These are phyloP conservation scores for Pachliopta kotzebuea DNA, from an alignment of 2,888 invertebrate species.

Conservation along the genomic window DNA sequence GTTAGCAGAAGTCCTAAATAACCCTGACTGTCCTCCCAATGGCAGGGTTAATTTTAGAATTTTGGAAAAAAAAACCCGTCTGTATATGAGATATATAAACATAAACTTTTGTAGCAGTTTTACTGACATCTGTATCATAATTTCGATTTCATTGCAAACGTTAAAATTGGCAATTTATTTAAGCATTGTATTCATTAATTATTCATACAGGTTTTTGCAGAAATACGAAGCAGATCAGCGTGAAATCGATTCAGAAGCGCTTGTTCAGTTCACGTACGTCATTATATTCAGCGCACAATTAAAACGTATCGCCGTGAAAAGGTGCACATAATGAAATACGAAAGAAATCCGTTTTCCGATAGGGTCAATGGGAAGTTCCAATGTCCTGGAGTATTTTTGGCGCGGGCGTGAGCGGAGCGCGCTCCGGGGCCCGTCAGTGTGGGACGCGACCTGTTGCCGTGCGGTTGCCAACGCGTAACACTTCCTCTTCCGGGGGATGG, in stretches of 20 bases:
- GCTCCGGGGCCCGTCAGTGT: constrained; percentile 60
- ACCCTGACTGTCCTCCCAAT: no score
- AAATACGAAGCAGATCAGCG: not conserved
- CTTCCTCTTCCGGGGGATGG: constrained; percentile 38
- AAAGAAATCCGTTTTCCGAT: constrained; percentile 70
- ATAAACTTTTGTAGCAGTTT: no score
- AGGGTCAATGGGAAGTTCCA: constrained; percentile 64
- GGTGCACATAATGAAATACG: constrained; percentile 54
- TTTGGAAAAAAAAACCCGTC: no score
- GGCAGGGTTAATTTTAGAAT: no score
- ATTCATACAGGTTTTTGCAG: not conserved
- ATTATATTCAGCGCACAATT: not conserved
- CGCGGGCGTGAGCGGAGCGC: constrained; percentile 55
- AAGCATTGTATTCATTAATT: not conserved
- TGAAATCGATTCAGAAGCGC: not conserved
- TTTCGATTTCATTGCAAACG: no score
- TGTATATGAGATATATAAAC: no score
- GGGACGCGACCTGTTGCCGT: constrained; percentile 77
- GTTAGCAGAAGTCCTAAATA: no score
- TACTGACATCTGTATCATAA: no score
- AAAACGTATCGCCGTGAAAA: constrained; percentile 28
- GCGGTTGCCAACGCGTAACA: constrained; percentile 60
- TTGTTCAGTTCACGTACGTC: not conserved
- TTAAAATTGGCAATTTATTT: not conserved
- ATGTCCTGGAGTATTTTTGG: constrained; percentile 75